Percentiles rank a stretch among this genome's conserved stretches.
phyloP scores from a whole-genome alignment of 1,140 invertebrate genomes.

The Physella acuta region DNA sequence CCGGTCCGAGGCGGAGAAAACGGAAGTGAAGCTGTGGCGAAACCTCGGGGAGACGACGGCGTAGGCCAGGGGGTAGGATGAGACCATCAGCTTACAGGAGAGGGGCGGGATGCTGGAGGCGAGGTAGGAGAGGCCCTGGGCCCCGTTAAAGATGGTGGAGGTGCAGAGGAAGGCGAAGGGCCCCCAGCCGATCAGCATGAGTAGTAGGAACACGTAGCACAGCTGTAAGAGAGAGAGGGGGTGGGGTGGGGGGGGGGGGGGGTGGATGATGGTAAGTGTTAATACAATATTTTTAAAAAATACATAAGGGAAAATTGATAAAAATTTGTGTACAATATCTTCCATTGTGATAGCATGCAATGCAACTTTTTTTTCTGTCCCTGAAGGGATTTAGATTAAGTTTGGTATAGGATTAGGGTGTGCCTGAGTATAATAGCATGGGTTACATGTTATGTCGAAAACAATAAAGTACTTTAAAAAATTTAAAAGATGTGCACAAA shows the following conservation, averaged over 20 bases:
- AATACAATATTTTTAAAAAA: neutral
- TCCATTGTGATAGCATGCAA: neutral
- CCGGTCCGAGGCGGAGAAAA: conserved; percentile 7
- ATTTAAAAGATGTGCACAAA: too few relatives aligned
- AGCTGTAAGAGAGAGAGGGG: conserved; percentile 32
- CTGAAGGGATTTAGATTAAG: neutral
- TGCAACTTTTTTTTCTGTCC: neutral
- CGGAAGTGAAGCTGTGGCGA: conserved; percentile 26
- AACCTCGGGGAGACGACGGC: conserved; percentile 31
- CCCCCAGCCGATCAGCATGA: conserved; percentile 37
- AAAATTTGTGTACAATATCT: neutral
- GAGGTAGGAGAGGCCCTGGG: conserved; percentile 32
- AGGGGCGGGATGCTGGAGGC: conserved; percentile 40
- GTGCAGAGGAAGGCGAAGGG: conserved; percentile 35
- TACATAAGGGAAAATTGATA: neutral
- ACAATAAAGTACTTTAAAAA: too few relatives aligned
- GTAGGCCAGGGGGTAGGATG: conserved; percentile 38
- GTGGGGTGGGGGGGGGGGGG: neutral
- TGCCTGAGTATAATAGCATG: too few relatives aligned
- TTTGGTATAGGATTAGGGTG: neutral
- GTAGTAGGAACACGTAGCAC: conserved; percentile 30
- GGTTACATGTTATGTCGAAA: too few relatives aligned
- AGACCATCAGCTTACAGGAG: conserved; percentile 33
- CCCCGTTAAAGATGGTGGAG: conserved; percentile 30
- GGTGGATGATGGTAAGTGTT: neutral